These are phyloP conservation scores for Dicycla oo DNA, from an alignment of 2,888 invertebrate genomes.

Conservation along the genomic window DNA sequence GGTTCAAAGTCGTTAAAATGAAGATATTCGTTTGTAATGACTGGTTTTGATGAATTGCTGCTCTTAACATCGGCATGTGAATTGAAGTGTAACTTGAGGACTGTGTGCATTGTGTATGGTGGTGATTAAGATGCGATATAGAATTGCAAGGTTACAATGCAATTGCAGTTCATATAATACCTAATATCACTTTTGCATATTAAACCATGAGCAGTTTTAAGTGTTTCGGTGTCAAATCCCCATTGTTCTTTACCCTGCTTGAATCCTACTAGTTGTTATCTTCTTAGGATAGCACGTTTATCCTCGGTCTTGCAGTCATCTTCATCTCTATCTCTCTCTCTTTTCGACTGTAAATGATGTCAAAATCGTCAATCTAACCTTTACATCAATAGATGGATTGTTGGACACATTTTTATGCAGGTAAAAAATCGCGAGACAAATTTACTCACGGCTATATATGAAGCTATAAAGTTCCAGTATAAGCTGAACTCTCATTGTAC, in stretches of 20 bases:
- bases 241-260: background rate
- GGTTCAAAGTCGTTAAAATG: constrained; percentile 39
- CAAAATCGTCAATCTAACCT: background rate
- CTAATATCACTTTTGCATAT: background rate
- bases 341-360: no score
- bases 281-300: background rate
- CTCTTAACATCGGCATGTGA: constrained; percentile 10
- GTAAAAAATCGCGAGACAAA: background rate
- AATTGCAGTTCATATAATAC: background rate
- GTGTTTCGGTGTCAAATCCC: background rate
- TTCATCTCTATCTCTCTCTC: background rate
- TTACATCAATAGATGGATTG: background rate
- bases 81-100: background rate
- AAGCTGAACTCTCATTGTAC: no score
- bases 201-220: background rate
- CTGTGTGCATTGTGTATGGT: background rate
- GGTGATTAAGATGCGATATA: background rate
- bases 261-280: background rate
- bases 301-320: background rate
- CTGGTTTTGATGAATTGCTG: constrained; percentile 15
- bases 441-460: no score
- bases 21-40: constrained; percentile 16
- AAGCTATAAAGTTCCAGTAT: no score
- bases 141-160: background rate
- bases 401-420: background rate